Percentiles rank a stretch among this genome's conserved stretches.
These are phyloP conservation scores for Cricetomys ansorgei DNA, from an alignment of 2,113 vertebrate species.

Conservation along the genomic window DNA sequence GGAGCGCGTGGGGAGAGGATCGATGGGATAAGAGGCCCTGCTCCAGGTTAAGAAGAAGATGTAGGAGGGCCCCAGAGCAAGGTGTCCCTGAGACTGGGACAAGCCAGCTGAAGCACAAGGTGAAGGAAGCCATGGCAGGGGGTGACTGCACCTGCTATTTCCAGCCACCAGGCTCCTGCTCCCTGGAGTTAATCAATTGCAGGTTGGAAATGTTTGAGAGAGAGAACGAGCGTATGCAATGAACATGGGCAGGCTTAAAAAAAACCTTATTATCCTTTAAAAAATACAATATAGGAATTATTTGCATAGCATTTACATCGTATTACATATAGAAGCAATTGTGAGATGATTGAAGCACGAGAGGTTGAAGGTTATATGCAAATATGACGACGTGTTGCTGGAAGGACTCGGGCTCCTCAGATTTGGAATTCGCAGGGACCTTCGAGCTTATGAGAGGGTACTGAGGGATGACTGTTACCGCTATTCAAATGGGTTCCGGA, in stretches of 20 bases:
- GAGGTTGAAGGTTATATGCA: neutral
- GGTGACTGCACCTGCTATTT: neutral
- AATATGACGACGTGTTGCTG: neutral
- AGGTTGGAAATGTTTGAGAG: neutral
- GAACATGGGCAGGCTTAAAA: neutral
- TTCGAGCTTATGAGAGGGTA: neutral
- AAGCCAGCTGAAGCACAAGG: neutral
- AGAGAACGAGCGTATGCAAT: neutral
- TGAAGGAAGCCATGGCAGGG: neutral
- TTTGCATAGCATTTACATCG: slow-evolving; percentile 17
- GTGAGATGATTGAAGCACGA: neutral
- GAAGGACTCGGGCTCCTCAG: neutral
- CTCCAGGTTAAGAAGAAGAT: neutral
- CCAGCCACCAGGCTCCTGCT: neutral
- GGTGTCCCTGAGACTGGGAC: neutral
- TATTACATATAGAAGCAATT: neutral
- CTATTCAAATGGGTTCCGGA: slow-evolving; percentile 8
- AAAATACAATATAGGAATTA: neutral
- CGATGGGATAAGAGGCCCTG: fast-evolving
- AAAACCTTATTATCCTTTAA: neutral
- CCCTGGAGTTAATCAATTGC: neutral
- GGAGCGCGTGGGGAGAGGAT: neutral
- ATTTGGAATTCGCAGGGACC: neutral
- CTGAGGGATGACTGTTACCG: neutral
- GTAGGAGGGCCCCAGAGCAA: neutral